These are phyloP conservation scores for Andrena marginata DNA, from an alignment of 2,888 invertebrate species.

Conservation along the genomic window DNA sequence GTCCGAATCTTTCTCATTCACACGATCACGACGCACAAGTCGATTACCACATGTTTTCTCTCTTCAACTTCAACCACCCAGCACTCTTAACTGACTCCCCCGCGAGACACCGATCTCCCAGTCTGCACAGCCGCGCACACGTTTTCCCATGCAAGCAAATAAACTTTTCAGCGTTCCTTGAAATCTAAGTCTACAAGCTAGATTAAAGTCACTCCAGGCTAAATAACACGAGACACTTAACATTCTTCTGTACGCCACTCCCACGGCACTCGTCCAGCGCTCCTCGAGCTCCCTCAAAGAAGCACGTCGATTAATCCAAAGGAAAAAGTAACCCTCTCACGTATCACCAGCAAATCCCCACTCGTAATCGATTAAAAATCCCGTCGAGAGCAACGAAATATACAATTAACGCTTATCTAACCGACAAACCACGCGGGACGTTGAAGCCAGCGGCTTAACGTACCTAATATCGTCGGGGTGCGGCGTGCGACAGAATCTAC, in stretches of 20 bases:
- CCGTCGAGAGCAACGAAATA: neutral
- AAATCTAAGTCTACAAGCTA: neutral
- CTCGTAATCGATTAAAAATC: neutral
- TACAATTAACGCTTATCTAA: conserved; percentile 31
- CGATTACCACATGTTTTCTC: neutral
- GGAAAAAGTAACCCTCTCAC: neutral
- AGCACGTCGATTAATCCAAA: neutral
- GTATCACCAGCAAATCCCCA: neutral
- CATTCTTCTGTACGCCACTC: conserved; percentile 4
- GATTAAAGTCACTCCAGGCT: conserved; percentile 36
- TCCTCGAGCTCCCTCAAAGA: neutral
- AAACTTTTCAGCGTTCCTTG: conserved; percentile 35
- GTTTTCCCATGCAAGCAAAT: conserved; percentile 31
- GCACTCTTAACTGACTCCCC: neutral
- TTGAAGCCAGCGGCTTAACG: neutral
- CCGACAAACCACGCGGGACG: neutral
- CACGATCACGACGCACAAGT: neutral
- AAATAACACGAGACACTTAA: conserved; percentile 35
- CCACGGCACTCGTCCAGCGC: conserved; percentile 5
- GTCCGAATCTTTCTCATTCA: too few relatives aligned
- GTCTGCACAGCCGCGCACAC: neutral
- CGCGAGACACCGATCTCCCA: neutral
- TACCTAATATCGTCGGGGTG: conserved; percentile 5
- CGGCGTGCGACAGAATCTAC: conserved; percentile 32
- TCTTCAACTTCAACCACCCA: neutral